Conservation (phyloP, 2,888 invertebrate genomes). For the Morpho deidamia region DNA sequence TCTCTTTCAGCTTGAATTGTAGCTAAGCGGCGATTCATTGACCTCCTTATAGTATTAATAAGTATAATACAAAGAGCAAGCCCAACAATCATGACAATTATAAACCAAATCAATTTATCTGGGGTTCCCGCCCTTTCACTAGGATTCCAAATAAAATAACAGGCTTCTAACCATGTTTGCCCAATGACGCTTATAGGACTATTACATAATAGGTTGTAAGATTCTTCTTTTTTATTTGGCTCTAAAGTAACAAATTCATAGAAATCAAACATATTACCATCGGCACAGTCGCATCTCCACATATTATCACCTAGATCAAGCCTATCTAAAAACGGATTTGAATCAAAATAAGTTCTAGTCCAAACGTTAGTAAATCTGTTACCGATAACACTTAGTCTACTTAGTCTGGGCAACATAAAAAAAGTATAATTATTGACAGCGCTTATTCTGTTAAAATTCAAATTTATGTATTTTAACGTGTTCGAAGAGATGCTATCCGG, state of each 20-base stretch:
- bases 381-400: constrained; percentile 81
- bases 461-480: constrained; percentile 78
- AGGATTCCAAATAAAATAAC: constrained; percentile 80
- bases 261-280: constrained; percentile 77
- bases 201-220: constrained; percentile 79
- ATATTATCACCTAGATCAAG: constrained; percentile 85
- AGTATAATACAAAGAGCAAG: constrained; percentile 73
- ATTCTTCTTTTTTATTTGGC: constrained; percentile 74
- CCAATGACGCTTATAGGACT: constrained; percentile 81
- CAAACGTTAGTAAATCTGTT: constrained; percentile 84
- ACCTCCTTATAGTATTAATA: constrained; percentile 72
- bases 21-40: constrained; percentile 74
- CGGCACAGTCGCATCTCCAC: constrained; percentile 87
- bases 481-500: constrained; percentile 80
- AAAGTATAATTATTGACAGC: constrained; percentile 81
- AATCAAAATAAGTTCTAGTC: constrained; percentile 76
- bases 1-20: constrained; percentile 72
- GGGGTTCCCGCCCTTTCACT: constrained; percentile 48
- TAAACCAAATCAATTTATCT: constrained; percentile 78
- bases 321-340: constrained; percentile 76
- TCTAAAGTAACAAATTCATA: constrained; percentile 79
- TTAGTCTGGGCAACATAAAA: constrained; percentile 78
- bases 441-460: constrained; percentile 80
- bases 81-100: constrained; percentile 75
- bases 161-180: constrained; percentile 83